These are phyloP conservation scores for Pollenia griseotomentosa DNA, from an alignment of 2,888 invertebrate species.

Conservation along the genomic window DNA sequence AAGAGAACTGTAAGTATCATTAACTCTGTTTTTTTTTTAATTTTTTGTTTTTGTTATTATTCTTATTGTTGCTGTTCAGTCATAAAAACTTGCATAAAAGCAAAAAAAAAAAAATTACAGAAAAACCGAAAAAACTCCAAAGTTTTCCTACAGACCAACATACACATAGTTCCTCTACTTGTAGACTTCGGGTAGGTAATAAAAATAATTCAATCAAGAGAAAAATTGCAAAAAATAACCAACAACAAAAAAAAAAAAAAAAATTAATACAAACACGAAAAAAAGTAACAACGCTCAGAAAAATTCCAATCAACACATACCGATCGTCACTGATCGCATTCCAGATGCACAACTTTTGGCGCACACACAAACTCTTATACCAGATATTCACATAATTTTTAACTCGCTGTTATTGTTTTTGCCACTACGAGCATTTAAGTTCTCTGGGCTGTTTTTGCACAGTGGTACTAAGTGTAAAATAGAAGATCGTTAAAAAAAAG, in stretches of 20 bases:
- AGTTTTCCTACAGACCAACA: constrained; percentile 10
- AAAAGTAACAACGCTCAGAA: constrained; percentile 38
- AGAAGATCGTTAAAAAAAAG: no score
- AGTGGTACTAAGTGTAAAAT: constrained; percentile 4
- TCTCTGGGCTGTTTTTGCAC: neutral
- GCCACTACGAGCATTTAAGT: neutral
- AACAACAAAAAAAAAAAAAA: constrained; percentile 5
- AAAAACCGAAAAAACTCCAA: neutral
- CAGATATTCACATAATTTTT: constrained; percentile 21
- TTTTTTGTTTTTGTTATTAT: neutral
- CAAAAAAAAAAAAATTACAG: constrained; percentile 8
- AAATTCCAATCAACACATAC: constrained; percentile 77
- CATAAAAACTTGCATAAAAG: constrained; percentile 61
- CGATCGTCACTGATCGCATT: constrained; percentile 77
- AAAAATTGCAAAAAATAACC: constrained; percentile 42
- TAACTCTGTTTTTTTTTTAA: constrained; percentile 28
- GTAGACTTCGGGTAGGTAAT: constrained; percentile 67
- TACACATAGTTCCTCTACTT: constrained; percentile 10
- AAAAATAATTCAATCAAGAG: constrained; percentile 76
- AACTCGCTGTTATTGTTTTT: constrained; percentile 29
- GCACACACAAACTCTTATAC: constrained; percentile 53
- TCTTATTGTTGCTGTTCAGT: constrained; percentile 26
- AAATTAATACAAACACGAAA: neutral
- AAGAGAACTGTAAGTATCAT: constrained; percentile 60
- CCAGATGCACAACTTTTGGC: constrained; percentile 71